phyloP scores from a whole-genome alignment of 2,888 invertebrate species.

The Mythimna pallens region DNA sequence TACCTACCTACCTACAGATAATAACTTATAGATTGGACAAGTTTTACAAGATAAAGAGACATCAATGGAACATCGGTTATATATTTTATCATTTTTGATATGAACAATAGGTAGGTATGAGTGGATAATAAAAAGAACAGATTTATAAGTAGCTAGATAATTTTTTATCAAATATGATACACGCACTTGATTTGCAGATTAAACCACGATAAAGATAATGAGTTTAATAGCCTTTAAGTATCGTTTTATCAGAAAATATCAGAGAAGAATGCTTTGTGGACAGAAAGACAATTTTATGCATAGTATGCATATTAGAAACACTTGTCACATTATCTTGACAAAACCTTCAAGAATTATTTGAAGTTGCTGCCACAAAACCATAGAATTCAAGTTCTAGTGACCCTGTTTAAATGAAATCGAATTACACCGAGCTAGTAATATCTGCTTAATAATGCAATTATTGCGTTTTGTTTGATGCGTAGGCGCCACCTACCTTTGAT shows the following conservation, averaged over 20 bases:
- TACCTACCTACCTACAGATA: slow-evolving; percentile 58
- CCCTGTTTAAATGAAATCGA: slow-evolving; percentile 63
- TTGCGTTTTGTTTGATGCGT: slow-evolving; percentile 76
- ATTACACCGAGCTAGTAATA: slow-evolving; percentile 49
- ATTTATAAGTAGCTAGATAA: slow-evolving; percentile 79
- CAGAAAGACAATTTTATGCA: slow-evolving; percentile 28
- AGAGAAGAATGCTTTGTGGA: slow-evolving; percentile 26
- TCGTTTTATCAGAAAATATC: slow-evolving; percentile 65
- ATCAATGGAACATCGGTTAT: slow-evolving; percentile 76
- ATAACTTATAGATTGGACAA: slow-evolving; percentile 69
- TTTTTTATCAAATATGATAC: slow-evolving; percentile 79
- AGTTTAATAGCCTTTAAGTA: slow-evolving; percentile 84
- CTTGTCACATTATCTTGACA: slow-evolving; percentile 25
- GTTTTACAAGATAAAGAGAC: slow-evolving; percentile 76
- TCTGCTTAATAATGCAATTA: slow-evolving; percentile 77
- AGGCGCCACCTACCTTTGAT: slow-evolving; percentile 82
- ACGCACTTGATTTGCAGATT: slow-evolving; percentile 81
- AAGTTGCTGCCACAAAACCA: slow-evolving; percentile 32
- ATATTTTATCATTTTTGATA: slow-evolving; percentile 75
- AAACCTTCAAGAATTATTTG: too few relatives aligned
- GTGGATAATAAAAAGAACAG: slow-evolving; percentile 76
- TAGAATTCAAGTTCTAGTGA: slow-evolving; percentile 53
- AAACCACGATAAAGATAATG: slow-evolving; percentile 82
- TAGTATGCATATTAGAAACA: neutral
- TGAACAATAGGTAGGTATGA: slow-evolving; percentile 65